Base-by-base conservation (phyloP, 2,888 invertebrate genomes). In the Macroteleia sp. region DNA sequence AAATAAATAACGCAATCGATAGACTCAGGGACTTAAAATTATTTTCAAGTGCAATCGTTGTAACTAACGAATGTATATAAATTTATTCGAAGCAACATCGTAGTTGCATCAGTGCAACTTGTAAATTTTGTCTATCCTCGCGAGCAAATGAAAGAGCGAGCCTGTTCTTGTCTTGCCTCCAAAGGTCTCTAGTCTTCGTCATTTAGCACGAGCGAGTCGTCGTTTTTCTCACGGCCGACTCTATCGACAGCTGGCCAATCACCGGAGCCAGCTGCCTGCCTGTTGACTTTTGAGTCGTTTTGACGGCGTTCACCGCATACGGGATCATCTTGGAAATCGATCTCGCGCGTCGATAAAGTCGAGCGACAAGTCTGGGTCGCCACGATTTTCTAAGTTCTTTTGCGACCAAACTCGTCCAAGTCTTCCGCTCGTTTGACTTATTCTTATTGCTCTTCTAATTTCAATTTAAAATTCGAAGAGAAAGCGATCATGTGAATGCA, bases 161-260 rank as follows among this genome's bases (percentile, higher is more conserved):
- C 4, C 56, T 16, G 20, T 52, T 64, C 44, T 36, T 39, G 56
- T 56, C 28, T 67, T 14, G 46, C 16, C 20, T 42, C 10, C 59
- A 41, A 59, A 59, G 59, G 59, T 59, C 34, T 46, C 8, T n/a
- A n/a, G n/a, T n/a, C n/a, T n/a, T n/a, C n/a, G n/a, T n/a, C n/a
- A n/a, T n/a, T 41, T 41, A 41, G 41, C 34, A 30, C 17, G 17
- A 50, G 34, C 6, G 32, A 32, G 5, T n/a, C n/a, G n/a, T 34
- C 34, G 42, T 86, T 85, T 89, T 89, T 89, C 89, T 89, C 89
- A 89, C 88, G 88, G 81, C 85, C 80, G 80, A 86, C 85, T 85
- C 85, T 83, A 84, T 86, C 87, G 88, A 89, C 89, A 89, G 88
- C 88, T 88, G 89, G 88, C 86, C 85, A 85, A 88, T 87, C 86